A percentile compares a stretch with the other conserved stretches of the same genome.
Conservation (phyloP, 2,113 vertebrate species). For the Chrysemys picta region DNA sequence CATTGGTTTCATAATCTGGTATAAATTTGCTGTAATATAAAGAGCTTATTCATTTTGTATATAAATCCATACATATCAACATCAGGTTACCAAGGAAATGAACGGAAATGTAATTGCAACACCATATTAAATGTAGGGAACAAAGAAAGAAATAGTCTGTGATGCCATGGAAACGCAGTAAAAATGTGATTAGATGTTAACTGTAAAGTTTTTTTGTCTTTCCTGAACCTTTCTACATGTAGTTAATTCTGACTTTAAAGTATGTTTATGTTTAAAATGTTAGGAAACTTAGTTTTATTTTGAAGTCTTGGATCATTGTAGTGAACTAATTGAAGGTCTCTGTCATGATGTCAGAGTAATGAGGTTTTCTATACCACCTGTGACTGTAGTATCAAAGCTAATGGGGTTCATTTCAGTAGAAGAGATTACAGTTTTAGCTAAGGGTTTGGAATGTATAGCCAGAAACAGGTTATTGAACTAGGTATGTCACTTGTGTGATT, state of each 20-base stretch:
- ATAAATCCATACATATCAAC: not conserved
- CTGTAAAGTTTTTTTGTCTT: not conserved
- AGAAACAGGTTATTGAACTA: not conserved
- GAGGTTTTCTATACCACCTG: not conserved
- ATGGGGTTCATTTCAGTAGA: not conserved
- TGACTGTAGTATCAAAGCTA: not conserved
- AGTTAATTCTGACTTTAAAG: not conserved
- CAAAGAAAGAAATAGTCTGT: not conserved
- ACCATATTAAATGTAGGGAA: not conserved
- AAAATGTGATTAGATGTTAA: not conserved
- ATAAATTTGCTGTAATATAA: not conserved
- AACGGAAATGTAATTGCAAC: not conserved
- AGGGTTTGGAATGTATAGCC: not conserved
- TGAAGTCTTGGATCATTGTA: not conserved
- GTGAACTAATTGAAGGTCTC: not conserved
- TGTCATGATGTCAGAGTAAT: not conserved
- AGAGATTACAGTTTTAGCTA: not conserved
- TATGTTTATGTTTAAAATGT: not conserved
- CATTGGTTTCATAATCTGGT: not conserved
- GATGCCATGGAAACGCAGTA: not conserved
- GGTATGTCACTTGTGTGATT: not conserved
- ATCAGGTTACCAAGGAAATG: not conserved
- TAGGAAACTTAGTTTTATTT: not conserved
- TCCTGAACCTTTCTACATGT: not conserved
- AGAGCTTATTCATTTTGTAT: not conserved